A percentile compares a stretch with the other conserved stretches of the same genome.
Conservation (phyloP, 2,888 invertebrate species). For the Eristalis intricaria region DNA sequence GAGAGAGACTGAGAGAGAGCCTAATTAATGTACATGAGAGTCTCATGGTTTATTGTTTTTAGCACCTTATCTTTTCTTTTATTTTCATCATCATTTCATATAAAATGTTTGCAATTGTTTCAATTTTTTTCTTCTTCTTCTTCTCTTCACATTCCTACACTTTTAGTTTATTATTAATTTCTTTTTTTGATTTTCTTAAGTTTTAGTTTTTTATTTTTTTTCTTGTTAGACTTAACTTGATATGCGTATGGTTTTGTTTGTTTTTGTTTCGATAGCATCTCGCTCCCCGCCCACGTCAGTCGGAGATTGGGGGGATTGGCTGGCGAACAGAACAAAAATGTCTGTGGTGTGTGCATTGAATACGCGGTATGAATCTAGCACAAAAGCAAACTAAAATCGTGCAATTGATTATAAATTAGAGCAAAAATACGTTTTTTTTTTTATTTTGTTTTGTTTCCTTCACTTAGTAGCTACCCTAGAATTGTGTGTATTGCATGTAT, state of each 20-base stretch:
- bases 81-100: conserved; percentile 35
- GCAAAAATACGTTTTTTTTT: conserved; percentile 25
- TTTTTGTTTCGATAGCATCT: neutral
- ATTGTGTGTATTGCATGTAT: neutral
- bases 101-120: conserved; percentile 6
- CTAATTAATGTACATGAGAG: conserved; percentile 46
- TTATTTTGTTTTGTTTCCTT: neutral
- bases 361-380: neutral
- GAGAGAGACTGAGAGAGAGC: conserved; percentile 49
- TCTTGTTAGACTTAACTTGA: conserved; percentile 52
- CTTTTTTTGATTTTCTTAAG: conserved; percentile 41
- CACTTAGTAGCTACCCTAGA: conserved; percentile 33
- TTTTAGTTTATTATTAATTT: conserved; percentile 20
- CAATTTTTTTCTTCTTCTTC: neutral
- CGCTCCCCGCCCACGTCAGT: neutral
- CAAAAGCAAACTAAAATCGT: conserved; percentile 33
- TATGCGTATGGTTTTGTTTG: conserved; percentile 27
- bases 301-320: neutral
- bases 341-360: neutral
- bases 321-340: neutral
- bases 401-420: conserved; percentile 32
- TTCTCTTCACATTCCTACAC: neutral
- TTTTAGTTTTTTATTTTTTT: neutral
- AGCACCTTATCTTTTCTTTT: conserved; percentile 41
- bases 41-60: conserved; percentile 54